These are phyloP conservation scores for Sterrhoptilus dennistouni DNA, from an alignment of 2,113 vertebrate genomes.

Conservation along the genomic window DNA sequence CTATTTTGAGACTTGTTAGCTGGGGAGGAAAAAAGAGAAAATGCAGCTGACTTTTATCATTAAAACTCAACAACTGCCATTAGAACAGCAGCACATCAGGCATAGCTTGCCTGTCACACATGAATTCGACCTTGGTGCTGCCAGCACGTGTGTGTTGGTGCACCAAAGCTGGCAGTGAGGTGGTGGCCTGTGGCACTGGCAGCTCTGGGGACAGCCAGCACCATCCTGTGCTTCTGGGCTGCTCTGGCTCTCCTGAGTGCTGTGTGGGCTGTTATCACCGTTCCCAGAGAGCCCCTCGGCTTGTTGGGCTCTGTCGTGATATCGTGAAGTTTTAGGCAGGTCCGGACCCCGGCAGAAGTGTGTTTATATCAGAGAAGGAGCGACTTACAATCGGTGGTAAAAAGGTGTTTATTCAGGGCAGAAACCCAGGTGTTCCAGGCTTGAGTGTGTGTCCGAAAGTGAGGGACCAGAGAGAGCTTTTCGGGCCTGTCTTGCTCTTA, in stretches of 20 bases:
- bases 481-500: too few species aligned
- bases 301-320: too few species aligned
- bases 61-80: constrained; percentile 36
- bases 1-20: background rate
- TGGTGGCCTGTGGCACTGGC: background rate
- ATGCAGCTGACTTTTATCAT: background rate
- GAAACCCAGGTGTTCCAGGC: too few species aligned
- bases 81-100: constrained; percentile 37
- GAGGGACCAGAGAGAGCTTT: too few species aligned
- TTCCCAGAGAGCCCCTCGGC: too few species aligned
- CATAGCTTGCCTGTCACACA: background rate
- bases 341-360: too few species aligned
- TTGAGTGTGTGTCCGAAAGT: too few species aligned
- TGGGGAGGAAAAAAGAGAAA: constrained; percentile 10
- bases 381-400: too few species aligned
- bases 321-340: too few species aligned
- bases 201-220: background rate
- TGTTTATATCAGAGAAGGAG: too few species aligned
- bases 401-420: too few species aligned
- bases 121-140: background rate
- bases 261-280: too few species aligned
- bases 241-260: fast-evolving
- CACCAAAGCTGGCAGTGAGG: background rate
- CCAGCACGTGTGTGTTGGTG: background rate
- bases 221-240: background rate